A percentile compares a stretch with the other conserved stretches of the same genome.
These are phyloP conservation scores for Stegophylla sp. DNA, from an alignment of 2,888 invertebrate genomes.

Conservation along the genomic window DNA sequence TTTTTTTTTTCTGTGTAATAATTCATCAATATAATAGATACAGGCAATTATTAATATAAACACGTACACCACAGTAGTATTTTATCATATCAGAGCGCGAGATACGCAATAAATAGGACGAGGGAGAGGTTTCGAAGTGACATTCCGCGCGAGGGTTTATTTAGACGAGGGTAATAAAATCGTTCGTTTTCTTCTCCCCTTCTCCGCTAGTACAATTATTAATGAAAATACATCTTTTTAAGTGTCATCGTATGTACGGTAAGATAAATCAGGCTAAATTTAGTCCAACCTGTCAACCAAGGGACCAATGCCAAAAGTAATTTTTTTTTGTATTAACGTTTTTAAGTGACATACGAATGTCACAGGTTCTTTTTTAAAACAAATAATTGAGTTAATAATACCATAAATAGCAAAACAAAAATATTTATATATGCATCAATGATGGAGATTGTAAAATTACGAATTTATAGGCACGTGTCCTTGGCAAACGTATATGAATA, in stretches of 20 bases:
- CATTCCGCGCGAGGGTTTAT: conserved; percentile 18
- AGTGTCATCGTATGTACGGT: conserved; percentile 55
- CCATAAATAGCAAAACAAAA: conserved; percentile 6
- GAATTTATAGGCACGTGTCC: conserved; percentile 34
- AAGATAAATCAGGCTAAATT: conserved; percentile 56
- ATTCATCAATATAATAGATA: too few relatives aligned
- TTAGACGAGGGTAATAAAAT: conserved; percentile 41
- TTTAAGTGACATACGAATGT: conserved; percentile 23
- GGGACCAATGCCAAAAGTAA: conserved; percentile 52
- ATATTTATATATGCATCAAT: neutral
- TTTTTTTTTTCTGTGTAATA: too few relatives aligned
- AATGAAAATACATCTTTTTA: conserved; percentile 48
- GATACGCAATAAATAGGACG: neutral
- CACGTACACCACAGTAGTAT: too few relatives aligned
- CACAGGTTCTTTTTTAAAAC: conserved; percentile 4
- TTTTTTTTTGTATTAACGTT: conserved; percentile 33
- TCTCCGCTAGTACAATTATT: conserved; percentile 29
- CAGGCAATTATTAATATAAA: too few relatives aligned
- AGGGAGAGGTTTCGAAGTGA: neutral
- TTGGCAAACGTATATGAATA: conserved; percentile 16
- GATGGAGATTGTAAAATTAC: conserved; percentile 30
- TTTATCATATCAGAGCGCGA: too few relatives aligned
- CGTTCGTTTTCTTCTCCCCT: conserved; percentile 42
- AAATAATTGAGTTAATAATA: conserved; percentile 27
- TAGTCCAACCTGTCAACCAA: conserved; percentile 52